Conservation (phyloP, 2,797 vertebrate genomes). For the Gymnothorax reevesii region DNA sequence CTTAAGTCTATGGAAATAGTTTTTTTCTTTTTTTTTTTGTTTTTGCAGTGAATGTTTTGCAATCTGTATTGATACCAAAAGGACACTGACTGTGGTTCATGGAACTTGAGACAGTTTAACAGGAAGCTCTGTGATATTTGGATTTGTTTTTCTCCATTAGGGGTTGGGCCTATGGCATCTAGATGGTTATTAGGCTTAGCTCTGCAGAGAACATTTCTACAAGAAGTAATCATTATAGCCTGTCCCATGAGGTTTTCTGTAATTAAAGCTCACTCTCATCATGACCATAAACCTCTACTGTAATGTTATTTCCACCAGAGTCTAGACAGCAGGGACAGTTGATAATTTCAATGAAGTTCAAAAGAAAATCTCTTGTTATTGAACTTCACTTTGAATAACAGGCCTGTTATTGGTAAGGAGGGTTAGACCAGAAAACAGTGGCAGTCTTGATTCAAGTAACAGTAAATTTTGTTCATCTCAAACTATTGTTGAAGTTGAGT, state of each 20-base stretch:
- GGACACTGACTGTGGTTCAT: background rate
- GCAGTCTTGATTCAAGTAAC: too few relatives aligned
- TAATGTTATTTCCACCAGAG: conserved; percentile 28
- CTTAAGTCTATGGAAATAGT: too few relatives aligned
- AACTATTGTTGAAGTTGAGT: background rate
- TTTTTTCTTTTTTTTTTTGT: too few relatives aligned
- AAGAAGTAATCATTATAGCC: conserved; percentile 36
- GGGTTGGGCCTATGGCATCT: background rate
- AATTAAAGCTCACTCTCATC: conserved; percentile 34
- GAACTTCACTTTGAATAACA: conserved; percentile 34
- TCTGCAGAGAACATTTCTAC: conserved; percentile 11
- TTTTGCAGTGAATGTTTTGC: too few relatives aligned
- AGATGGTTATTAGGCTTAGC: conserved; percentile 25
- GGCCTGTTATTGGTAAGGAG: background rate
- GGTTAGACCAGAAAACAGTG: too few relatives aligned
- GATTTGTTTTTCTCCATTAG: background rate
- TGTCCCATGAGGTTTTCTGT: conserved; percentile 31
- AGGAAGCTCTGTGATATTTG: conserved; percentile 21
- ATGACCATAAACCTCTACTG: conserved; percentile 23
- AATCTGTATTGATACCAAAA: background rate
- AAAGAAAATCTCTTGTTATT: conserved; percentile 15
- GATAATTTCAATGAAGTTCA: conserved; percentile 6
- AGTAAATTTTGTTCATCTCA: too few relatives aligned
- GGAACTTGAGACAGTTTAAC: conserved; percentile 20
- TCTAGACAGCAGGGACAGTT: conserved; percentile 17